Conservation (phyloP, 2,888 invertebrate species). For the Neoaliturus tenellus region DNA sequence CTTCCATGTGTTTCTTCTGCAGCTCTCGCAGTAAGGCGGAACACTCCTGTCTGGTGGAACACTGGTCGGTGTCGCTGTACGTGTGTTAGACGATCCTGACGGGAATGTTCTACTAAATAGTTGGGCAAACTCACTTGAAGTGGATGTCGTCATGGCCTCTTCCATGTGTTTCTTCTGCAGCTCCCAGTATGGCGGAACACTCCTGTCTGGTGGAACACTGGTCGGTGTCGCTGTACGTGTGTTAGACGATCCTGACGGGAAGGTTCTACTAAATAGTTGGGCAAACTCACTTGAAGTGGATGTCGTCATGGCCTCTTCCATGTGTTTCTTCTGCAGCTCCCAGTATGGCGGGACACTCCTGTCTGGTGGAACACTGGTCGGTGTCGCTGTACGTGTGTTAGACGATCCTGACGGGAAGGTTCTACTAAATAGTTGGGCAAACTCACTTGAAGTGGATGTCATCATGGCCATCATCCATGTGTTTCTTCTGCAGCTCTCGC, state of each 20-base stretch:
- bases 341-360: neutral
- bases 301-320: neutral
- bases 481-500: too few species aligned
- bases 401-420: neutral
- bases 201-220: neutral
- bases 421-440: too few species aligned
- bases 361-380: neutral
- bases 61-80: neutral
- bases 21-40: neutral
- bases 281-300: slow-evolving; percentile 15
- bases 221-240: neutral
- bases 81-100: neutral
- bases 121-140: slow-evolving; percentile 25
- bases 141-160: neutral
- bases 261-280: too few species aligned
- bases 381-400: neutral
- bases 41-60: neutral
- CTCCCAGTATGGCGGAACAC: neutral
- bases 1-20: slow-evolving; percentile 27
- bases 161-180: neutral
- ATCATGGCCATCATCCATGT: too few species aligned
- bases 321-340: neutral
- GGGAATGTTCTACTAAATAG: neutral
- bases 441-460: too few species aligned
- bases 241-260: neutral